Conservation (phyloP, 2,113 vertebrate genomes). For the Cottus gobio region DNA sequence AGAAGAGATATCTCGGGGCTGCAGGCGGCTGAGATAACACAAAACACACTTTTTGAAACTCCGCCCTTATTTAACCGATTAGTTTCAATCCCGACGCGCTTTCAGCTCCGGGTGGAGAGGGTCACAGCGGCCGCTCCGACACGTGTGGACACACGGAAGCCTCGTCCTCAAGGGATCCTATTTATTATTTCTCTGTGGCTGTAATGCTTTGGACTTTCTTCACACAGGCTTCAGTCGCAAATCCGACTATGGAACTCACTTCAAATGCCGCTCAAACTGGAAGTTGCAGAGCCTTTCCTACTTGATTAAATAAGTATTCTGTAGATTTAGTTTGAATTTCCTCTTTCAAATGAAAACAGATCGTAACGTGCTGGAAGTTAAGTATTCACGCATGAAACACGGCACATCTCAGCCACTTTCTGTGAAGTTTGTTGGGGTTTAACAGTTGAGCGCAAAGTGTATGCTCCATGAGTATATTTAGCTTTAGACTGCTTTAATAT, state of each 20-base stretch:
- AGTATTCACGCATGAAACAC: neutral
- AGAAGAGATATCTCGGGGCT: neutral
- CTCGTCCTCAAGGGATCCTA: neutral
- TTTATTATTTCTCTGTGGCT: neutral
- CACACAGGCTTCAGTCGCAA: neutral
- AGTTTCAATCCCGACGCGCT: neutral
- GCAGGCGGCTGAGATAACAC: neutral
- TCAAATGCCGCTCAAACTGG: neutral
- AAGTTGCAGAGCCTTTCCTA: neutral
- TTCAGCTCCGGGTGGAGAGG: conserved; percentile 53
- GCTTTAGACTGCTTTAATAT: conserved; percentile 50
- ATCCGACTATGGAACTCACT: neutral
- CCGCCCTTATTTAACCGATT: conserved; percentile 52
- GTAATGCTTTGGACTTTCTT: neutral
- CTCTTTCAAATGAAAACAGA: neutral
- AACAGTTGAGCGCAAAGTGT: neutral
- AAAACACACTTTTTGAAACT: conserved; percentile 23
- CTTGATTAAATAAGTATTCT: neutral
- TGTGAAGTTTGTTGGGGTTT: neutral
- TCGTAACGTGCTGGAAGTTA: neutral
- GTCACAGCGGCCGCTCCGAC: conserved; percentile 14
- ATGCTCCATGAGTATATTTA: conserved; percentile 31
- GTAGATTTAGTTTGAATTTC: neutral
- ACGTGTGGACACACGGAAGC: conserved; percentile 50
- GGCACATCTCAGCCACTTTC: neutral